phyloP scores from a whole-genome alignment of 2,797 vertebrate species.

The Eutrigla gurnardus region DNA sequence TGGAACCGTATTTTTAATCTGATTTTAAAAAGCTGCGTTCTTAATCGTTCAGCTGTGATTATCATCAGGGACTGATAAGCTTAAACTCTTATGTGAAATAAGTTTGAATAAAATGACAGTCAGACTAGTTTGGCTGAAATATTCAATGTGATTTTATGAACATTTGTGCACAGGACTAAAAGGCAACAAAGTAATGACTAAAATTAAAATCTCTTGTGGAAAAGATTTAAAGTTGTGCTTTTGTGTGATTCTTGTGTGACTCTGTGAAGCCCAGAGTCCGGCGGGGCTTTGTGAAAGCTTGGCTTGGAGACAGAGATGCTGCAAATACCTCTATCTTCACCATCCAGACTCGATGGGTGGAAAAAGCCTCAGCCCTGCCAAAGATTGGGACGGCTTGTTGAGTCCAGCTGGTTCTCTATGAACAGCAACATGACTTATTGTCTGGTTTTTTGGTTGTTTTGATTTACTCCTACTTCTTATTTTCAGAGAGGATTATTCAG shows the following conservation, averaged over 20 bases:
- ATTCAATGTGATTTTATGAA: too few species aligned
- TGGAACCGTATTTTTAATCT: too few species aligned
- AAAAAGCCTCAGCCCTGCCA: slow-evolving; percentile 49
- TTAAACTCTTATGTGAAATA: too few species aligned
- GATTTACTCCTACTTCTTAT: slow-evolving; percentile 27
- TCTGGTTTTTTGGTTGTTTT: slow-evolving; percentile 28
- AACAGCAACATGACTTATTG: slow-evolving; percentile 43
- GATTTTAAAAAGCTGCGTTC: too few species aligned
- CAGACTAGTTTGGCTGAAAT: too few species aligned
- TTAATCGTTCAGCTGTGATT: too few species aligned
- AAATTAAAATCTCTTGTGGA: too few species aligned
- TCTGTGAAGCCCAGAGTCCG: slow-evolving; percentile 13
- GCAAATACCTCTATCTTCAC: slow-evolving; percentile 56
- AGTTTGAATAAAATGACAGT: too few species aligned
- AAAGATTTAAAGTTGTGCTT: too few species aligned
- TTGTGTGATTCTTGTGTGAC: background rate
- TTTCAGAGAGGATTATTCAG: slow-evolving; percentile 24
- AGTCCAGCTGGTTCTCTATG: slow-evolving; percentile 56
- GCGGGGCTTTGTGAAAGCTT: slow-evolving; percentile 28
- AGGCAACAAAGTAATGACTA: too few species aligned
- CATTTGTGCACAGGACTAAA: too few species aligned
- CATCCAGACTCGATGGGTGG: slow-evolving; percentile 41
- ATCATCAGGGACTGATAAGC: too few species aligned
- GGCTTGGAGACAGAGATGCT: slow-evolving; percentile 39
- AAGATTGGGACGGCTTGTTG: slow-evolving; percentile 33